phyloP scores from a whole-genome alignment of 2,113 vertebrate genomes.

The Catharus fuscescens region DNA sequence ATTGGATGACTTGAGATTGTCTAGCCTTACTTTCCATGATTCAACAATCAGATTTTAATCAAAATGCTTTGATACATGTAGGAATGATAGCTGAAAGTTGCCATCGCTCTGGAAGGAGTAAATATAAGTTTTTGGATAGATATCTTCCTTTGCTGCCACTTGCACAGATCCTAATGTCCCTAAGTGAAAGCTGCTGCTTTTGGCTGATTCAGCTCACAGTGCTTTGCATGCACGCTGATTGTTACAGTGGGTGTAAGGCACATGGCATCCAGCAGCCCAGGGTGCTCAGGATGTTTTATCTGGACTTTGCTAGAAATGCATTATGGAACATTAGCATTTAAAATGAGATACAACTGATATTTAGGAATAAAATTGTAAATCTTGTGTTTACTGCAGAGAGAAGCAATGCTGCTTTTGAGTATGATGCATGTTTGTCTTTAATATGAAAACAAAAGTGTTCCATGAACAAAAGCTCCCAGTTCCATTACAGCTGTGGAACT shows the following conservation, averaged over 20 bases:
- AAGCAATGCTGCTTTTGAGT: not conserved
- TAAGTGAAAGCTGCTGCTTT: not conserved
- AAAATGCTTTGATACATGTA: not conserved
- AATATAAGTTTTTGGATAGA: not conserved
- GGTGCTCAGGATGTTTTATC: not conserved
- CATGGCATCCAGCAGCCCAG: not conserved
- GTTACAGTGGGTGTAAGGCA: not conserved
- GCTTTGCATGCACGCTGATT: not conserved
- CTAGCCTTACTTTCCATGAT: not conserved
- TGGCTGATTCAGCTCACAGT: not conserved
- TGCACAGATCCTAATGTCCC: not conserved
- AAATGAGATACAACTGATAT: not conserved
- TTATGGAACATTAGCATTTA: not conserved
- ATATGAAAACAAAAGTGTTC: not conserved
- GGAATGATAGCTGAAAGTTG: not conserved
- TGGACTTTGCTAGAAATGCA: not conserved
- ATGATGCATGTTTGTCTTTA: not conserved
- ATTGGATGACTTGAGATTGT: not conserved
- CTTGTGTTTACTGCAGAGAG: not conserved
- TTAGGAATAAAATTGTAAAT: not conserved
- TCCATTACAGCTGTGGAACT: conserved; percentile 14
- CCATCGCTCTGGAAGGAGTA: not conserved
- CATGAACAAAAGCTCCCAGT: not conserved
- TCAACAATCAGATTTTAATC: not conserved
- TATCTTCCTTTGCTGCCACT: not conserved